phyloP scores from a whole-genome alignment of 2,797 vertebrate species.

The Rhinichthys osculus region DNA sequence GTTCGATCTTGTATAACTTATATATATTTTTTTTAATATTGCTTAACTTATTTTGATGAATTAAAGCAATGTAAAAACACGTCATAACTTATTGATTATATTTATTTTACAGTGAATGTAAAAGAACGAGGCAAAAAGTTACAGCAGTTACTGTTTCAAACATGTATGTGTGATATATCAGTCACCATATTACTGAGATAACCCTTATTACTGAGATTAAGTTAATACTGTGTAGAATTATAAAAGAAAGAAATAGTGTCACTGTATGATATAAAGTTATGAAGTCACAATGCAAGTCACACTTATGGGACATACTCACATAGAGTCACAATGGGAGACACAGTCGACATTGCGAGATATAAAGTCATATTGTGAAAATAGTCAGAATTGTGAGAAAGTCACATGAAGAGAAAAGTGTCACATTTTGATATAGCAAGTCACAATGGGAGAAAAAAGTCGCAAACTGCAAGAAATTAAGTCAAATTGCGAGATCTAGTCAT shows the following conservation, averaged over 20 bases:
- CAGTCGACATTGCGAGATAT: background rate
- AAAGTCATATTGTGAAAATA: background rate
- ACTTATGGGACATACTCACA: too few species aligned
- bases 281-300: background rate
- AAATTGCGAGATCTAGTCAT: background rate
- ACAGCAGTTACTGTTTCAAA: background rate
- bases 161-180: background rate
- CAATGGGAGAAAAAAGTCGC: background rate
- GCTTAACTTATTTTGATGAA: too few species aligned
- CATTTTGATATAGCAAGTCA: background rate
- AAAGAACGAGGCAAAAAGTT: background rate
- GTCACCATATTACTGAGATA: background rate
- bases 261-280: too few species aligned
- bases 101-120: background rate
- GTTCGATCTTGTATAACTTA: too few species aligned
- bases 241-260: background rate
- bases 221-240: too few species aligned
- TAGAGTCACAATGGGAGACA: background rate
- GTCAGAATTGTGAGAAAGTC: background rate
- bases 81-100: too few species aligned
- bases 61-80: too few species aligned
- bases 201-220: too few species aligned
- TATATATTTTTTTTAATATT: too few species aligned
- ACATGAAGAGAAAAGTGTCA: background rate
- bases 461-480: background rate